Base-by-base conservation (phyloP, 2,888 invertebrate species). In the Morpho achilles region DNA sequence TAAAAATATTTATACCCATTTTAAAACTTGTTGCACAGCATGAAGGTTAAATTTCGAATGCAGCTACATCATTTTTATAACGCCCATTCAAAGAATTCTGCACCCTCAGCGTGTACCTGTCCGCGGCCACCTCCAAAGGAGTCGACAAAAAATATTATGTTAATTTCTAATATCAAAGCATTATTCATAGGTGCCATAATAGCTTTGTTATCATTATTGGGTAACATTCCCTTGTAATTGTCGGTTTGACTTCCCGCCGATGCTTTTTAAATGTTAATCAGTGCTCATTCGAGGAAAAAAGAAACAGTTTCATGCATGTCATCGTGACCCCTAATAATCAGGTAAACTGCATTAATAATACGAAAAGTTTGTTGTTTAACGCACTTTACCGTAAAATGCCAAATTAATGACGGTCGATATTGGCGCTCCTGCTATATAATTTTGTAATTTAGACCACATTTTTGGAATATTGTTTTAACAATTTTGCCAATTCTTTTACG, bases 71-170 rank as follows among this genome's bases (percentile, higher is more conserved):
- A 41, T 64, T 73, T 16, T 67, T 71, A 73, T 72, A 78, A 79
- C 75, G 76, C 76, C 79, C 88, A 88, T 89, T 89, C 87, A 89
- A 84, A 76, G 84, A 90, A 89, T 89, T 88, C 87, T 89, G 89
- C 90, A 89, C 82, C 89, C 88, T 89, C 89, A 87, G 79, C 79
- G 68, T 74, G 82, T 89, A 89, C 88, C 89, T 89, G 87, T 84
- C 76, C 77, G 84, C 87, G 86, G 88, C 87, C 87, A 84, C 85
- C 85, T 79, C 87, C 79, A 85, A 85, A 86, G 85, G 80, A 77
- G 75, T 75, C 74, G 73, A 87, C 82, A 86, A 87, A 89, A 89
- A 88, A 87, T 79, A 80, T 85, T 86, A 88, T 89, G 88, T 84
- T 86, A 88, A 89, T 87, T 82, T 82, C 76, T 81, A 80, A 87